These are phyloP conservation scores for Nanorana parkeri DNA, from an alignment of 2,113 vertebrate species.

Conservation along the genomic window DNA sequence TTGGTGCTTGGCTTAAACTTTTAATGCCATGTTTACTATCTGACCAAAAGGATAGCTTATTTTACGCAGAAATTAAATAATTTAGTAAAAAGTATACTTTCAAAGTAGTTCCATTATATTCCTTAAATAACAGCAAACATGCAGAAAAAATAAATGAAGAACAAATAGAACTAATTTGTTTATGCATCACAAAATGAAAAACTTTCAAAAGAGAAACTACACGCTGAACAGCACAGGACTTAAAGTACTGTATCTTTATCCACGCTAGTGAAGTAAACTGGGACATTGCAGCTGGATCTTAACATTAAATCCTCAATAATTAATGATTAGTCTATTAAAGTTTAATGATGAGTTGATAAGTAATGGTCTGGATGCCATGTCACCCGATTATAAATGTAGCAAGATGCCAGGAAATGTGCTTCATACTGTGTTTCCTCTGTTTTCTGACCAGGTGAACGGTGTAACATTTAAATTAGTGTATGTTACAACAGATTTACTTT, in stretches of 20 bases:
- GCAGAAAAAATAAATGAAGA: constrained; percentile 59
- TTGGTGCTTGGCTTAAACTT: too few relatives aligned
- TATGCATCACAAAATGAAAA: constrained; percentile 59
- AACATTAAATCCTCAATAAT: constrained; percentile 81
- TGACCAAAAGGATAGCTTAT: too few relatives aligned
- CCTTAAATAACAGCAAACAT: background rate
- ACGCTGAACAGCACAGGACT: constrained; percentile 42
- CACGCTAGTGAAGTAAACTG: constrained; percentile 68
- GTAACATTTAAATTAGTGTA: background rate
- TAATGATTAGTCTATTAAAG: constrained; percentile 78
- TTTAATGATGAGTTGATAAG: constrained; percentile 79
- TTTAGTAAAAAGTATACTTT: too few relatives aligned
- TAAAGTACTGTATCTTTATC: constrained; percentile 64
- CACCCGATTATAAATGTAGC: constrained; percentile 71
- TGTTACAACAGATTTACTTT: background rate
- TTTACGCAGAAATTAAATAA: too few relatives aligned
- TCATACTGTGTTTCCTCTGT: constrained; percentile 56
- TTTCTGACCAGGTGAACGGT: background rate
- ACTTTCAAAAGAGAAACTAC: constrained; percentile 48
- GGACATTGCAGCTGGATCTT: constrained; percentile 77
- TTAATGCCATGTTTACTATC: too few relatives aligned
- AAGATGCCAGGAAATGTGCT: constrained; percentile 71
- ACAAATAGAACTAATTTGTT: constrained; percentile 62
- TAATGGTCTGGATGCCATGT: constrained; percentile 75
- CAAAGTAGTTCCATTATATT: background rate